phyloP scores from a whole-genome alignment of 2,888 invertebrate genomes.

The Dynastes tityus region DNA sequence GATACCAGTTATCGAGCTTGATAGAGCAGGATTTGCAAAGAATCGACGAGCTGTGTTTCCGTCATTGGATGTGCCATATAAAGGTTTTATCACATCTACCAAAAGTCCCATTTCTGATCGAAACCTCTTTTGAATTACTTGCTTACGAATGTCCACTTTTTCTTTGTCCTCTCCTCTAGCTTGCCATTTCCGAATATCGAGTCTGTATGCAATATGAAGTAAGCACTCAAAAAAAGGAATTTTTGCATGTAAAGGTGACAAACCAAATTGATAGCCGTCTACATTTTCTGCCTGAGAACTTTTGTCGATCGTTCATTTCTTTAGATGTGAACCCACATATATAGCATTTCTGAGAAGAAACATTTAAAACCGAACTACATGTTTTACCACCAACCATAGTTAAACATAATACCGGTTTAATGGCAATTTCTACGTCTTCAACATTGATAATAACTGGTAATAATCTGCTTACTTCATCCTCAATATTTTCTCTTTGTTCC shows the following conservation, averaged over 20 bases:
- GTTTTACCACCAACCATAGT: no score
- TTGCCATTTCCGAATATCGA: background rate
- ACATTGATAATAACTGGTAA: no score
- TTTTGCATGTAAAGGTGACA: slow-evolving; percentile 17
- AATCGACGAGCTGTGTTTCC: slow-evolving; percentile 17
- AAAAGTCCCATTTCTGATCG: background rate
- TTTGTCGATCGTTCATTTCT: no score
- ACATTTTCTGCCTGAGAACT: no score
- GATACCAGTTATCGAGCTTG: background rate
- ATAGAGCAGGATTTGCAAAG: slow-evolving; percentile 1
- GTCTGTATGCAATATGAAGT: background rate
- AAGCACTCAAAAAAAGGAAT: slow-evolving; percentile 8
- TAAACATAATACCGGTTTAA: no score
- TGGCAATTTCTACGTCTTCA: no score
- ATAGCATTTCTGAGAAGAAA: no score
- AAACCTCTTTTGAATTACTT: background rate
- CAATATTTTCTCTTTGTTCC: no score
- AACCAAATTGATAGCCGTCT: background rate
- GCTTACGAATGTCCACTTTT: background rate
- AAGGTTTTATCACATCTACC: background rate
- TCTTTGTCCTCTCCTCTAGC: background rate
- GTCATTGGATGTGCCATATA: background rate
- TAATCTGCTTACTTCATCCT: no score
- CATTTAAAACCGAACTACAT: no score
- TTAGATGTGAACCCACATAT: no score